Evolutionary conservation across 64 coral and sea anemone species (phyloP).

Genomic region (Pocillopora verrucosa): DNA sequence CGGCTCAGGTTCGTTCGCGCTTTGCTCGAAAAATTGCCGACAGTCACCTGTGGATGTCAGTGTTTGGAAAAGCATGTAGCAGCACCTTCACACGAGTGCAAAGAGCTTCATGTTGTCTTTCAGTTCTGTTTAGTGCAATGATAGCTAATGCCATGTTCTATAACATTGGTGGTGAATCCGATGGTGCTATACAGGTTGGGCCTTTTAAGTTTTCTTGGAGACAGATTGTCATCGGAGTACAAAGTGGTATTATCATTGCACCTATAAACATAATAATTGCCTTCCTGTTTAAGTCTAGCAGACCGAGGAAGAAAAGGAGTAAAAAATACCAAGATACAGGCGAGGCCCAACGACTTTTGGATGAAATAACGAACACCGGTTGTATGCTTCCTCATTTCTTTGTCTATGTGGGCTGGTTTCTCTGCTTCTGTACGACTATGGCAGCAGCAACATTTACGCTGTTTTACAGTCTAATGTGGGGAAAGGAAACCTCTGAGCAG

Average conservation of each 20-base stretch:
- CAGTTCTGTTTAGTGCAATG: constrained; percentile 59
- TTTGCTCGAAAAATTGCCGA: constrained; percentile 54
- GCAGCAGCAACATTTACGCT: constrained; percentile 69
- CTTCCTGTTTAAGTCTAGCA: constrained; percentile 50
- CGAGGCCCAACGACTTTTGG: not conserved
- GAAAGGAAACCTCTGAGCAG: constrained; percentile 74
- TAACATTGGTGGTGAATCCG: constrained; percentile 49
- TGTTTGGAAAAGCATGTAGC: constrained; percentile 45
- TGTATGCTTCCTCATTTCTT: constrained; percentile 58
- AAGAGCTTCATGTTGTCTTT: constrained; percentile 65
- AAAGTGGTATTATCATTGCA: constrained; percentile 73
- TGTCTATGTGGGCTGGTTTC: constrained; percentile 68
- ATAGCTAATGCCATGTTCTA: constrained; percentile 82
- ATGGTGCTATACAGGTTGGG: constrained; percentile 50
- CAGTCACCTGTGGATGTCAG: constrained; percentile 72
- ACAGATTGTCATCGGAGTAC: constrained; percentile 74
- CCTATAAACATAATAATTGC: constrained; percentile 75
- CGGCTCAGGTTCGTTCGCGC: constrained; percentile 22
- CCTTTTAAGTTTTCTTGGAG: constrained; percentile 64
- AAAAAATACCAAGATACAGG: constrained; percentile 3
- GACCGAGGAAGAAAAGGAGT: not conserved
- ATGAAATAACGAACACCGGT: not conserved
- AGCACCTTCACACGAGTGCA: constrained; percentile 65
- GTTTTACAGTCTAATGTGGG: constrained; percentile 82
- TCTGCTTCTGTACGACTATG: constrained; percentile 63